phyloP scores from a whole-genome alignment of 2,797 vertebrate species.

The Mormyrus proboscirostris region DNA sequence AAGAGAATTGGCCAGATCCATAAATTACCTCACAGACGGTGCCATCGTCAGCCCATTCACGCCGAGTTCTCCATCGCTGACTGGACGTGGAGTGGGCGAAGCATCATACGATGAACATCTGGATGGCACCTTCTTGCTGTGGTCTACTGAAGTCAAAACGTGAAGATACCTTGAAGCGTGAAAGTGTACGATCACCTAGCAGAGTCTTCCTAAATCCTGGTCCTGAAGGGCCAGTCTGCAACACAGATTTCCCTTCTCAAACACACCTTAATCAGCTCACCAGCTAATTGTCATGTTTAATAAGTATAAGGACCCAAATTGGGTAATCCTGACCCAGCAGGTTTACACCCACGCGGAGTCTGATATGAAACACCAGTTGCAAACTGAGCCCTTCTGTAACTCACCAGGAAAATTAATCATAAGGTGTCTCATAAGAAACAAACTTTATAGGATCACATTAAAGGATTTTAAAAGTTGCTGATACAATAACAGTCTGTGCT shows the following conservation, averaged over 20 bases:
- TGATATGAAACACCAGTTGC: background rate
- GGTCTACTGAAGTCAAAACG: conserved; percentile 35
- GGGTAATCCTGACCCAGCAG: background rate
- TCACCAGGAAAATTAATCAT: background rate
- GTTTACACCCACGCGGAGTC: background rate
- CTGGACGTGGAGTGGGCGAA: conserved; percentile 32
- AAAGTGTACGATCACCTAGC: conserved; percentile 24
- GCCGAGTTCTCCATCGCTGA: conserved; percentile 21
- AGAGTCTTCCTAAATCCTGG: background rate
- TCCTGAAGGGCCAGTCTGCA: background rate
- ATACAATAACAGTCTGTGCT: conserved; percentile 28
- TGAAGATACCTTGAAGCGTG: conserved; percentile 24
- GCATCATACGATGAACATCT: conserved; percentile 21
- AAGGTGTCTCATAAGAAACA: background rate
- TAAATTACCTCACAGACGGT: conserved; percentile 22
- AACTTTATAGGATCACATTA: background rate
- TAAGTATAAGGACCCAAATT: background rate
- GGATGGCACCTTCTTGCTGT: conserved; percentile 29
- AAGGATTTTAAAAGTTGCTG: conserved; percentile 7
- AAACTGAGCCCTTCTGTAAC: background rate
- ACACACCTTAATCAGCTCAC: background rate
- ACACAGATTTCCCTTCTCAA: background rate
- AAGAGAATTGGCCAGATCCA: background rate
- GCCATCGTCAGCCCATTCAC: conserved; percentile 27
- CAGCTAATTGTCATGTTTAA: background rate